Base-by-base conservation (phyloP, 2,797 vertebrate genomes). In the Gobio occitaniae region DNA sequence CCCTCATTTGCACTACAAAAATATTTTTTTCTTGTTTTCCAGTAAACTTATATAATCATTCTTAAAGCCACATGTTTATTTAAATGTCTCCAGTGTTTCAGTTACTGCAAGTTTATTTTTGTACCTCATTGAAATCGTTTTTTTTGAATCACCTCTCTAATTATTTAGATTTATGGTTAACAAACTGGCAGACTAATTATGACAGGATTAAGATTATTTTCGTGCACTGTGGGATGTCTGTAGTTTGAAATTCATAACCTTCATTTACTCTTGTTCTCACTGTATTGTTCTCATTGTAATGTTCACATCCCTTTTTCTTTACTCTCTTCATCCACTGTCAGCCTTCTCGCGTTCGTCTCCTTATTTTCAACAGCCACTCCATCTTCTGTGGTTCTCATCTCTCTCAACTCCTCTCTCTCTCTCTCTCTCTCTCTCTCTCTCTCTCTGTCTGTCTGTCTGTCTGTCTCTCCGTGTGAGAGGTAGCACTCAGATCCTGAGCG, bases 311-410 rank as follows among this genome's bases (percentile, higher is more conserved):
- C 11, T 65, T 63, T 61, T 8, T 50, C 50, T 56, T n/a, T 89
- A 50, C 89, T 38, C 15, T 90, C 82, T 89, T 84, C 84, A 81
- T 87, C 83, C 88, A 87, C 87, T 76, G 76, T 81, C 68, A 82
- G 70, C 88, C 63, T 47, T 86, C 68, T 85, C 80, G 87, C 13
- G 66, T 78, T 77, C 70, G 79, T 85, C 85, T n/a, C 65, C 86
- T 87, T 85, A 89, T 87, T 78, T 88, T 80, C 75, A 86, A 82
- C 75, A 85, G 75, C 83, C 87, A 82, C 87, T 86, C 77, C 91
- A 90, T 87, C 81, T 83, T 89, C 84, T 86, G 52, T 9, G 19
- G 10, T 69, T 87, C 54, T 81, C 84, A 83, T 82, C 88, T 85
- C 61, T 86, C 69, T 85, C 84, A 80, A 79, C 63, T 87, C 65